Evolutionary conservation across 1,140 invertebrate species (phyloP).

Genomic region (Apocrypta bakeri): DNA sequence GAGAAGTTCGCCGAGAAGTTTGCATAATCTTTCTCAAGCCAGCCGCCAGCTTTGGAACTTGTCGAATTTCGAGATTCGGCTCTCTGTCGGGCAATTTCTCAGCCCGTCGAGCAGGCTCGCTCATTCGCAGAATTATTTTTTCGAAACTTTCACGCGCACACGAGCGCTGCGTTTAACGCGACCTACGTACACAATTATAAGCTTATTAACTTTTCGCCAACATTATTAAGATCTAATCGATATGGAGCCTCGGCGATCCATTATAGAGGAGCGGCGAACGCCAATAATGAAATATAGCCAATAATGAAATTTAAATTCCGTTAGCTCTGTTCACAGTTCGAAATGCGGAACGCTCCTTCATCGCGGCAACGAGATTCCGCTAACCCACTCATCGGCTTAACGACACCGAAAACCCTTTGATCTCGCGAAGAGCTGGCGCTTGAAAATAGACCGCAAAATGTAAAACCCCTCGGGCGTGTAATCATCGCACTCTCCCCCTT

Average conservation of each 20-base stretch:
- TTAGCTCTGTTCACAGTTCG: background rate
- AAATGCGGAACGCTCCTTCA: too few species aligned
- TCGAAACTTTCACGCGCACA: background rate
- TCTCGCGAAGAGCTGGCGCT: background rate
- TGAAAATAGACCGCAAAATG: background rate
- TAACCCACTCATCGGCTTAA: too few species aligned
- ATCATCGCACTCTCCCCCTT: background rate
- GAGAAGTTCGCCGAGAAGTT: background rate
- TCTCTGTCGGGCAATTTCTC: background rate
- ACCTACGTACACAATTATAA: background rate
- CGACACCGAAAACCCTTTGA: background rate
- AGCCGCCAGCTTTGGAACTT: background rate
- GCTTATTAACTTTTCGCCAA: background rate
- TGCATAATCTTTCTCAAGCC: constrained; percentile 2
- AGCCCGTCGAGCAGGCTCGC: background rate
- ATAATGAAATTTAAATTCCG: background rate
- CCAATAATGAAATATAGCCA: too few species aligned
- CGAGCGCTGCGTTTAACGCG: too few species aligned
- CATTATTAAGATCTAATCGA: background rate
- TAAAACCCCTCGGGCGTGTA: background rate
- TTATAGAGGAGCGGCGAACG: too few species aligned
- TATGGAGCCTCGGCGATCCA: too few species aligned
- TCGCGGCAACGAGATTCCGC: too few species aligned
- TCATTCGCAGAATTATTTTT: background rate
- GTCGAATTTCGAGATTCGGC: background rate